These are phyloP conservation scores for Dicyrtoma fusca DNA, from an alignment of 2,888 invertebrate species.

Conservation along the genomic window DNA sequence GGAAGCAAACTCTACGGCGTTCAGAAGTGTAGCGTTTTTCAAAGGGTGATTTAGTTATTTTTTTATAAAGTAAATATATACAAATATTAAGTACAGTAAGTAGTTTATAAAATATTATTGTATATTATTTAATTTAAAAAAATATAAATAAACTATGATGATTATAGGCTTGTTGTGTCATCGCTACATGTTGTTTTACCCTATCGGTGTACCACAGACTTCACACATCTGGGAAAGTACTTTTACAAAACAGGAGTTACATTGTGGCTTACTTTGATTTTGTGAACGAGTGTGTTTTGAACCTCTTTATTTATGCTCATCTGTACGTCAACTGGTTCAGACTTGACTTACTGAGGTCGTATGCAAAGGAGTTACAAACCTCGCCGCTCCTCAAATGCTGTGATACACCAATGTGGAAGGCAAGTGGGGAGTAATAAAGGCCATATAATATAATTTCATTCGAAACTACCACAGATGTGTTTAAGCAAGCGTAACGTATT, in stretches of 20 bases:
- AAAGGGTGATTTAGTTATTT: neutral
- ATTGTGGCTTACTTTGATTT: slow-evolving; percentile 13
- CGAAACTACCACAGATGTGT: too few relatives aligned
- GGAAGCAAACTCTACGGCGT: neutral
- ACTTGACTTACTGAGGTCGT: neutral
- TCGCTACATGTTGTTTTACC: neutral
- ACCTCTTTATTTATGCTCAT: slow-evolving; percentile 15
- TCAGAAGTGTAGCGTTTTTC: neutral
- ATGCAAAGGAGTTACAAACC: neutral
- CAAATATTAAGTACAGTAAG: neutral
- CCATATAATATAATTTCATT: too few relatives aligned
- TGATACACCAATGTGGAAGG: neutral
- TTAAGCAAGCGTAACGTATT: too few relatives aligned
- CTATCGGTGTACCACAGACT: neutral
- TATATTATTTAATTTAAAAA: neutral
- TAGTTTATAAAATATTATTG: too few relatives aligned
- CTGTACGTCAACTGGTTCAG: slow-evolving; percentile 4
- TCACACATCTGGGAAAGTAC: neutral
- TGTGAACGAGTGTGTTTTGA: slow-evolving; percentile 7
- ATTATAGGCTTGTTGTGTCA: neutral
- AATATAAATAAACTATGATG: neutral
- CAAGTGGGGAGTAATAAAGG: neutral
- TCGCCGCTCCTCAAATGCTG: neutral
- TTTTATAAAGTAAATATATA: neutral
- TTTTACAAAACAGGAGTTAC: slow-evolving; percentile 5